Conservation (phyloP, 2,888 invertebrate species). For the Pristionchus maxplancki region DNA sequence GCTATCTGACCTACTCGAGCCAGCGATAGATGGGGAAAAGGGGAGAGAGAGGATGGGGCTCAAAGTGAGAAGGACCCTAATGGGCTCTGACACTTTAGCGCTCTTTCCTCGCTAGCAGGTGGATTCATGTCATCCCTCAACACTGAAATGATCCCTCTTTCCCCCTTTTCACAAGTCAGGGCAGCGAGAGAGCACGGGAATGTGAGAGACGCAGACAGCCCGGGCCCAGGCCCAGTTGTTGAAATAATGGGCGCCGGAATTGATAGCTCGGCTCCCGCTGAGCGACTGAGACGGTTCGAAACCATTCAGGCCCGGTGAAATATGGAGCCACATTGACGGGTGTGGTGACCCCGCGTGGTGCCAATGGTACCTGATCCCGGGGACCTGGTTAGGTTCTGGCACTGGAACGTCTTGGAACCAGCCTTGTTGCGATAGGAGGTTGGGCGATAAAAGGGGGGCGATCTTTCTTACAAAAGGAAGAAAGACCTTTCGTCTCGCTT, state of each 20-base stretch:
- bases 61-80: neutral
- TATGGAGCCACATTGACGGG: neutral
- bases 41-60: no score
- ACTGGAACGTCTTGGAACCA: slow-evolving; percentile 6
- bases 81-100: slow-evolving; percentile 44
- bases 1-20: neutral
- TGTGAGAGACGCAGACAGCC: neutral
- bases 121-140: neutral
- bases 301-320: slow-evolving; percentile 4
- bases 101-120: neutral
- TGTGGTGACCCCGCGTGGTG: neutral
- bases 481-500: slow-evolving; percentile 40
- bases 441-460: neutral
- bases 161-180: neutral
- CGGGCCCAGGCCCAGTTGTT: neutral
- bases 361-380: neutral
- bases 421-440: neutral
- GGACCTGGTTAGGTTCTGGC: neutral
- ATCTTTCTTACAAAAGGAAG: slow-evolving; percentile 27
- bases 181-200: neutral
- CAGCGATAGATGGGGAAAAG: no score
- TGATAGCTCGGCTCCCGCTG: slow-evolving; percentile 36
- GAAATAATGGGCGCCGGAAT: slow-evolving; percentile 38
- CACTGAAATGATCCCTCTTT: neutral
- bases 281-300: neutral